Evolutionary conservation across 2,888 invertebrate species (phyloP).

Genomic region (Dynastes maya): DNA sequence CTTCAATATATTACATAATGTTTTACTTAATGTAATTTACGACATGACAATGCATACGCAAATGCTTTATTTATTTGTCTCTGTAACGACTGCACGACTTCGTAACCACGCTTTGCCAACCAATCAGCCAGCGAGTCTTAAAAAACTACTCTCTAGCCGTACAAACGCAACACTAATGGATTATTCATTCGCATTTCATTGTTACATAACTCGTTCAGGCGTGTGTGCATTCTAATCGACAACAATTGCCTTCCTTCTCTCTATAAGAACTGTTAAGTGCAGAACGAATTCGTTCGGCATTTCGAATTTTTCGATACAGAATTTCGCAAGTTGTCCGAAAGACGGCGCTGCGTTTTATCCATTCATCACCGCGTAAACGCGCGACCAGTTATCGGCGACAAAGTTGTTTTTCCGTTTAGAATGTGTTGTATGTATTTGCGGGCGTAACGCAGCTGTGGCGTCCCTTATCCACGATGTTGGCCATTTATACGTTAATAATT

Average conservation of each 20-base stretch:
- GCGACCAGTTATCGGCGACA: constrained; percentile 15
- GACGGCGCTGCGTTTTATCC: constrained; percentile 1
- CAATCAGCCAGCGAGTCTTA: constrained; percentile 3
- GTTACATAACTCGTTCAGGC: constrained; percentile 31
- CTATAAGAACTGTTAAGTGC: not conserved
- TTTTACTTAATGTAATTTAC: constrained; percentile 11
- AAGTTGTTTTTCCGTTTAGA: constrained; percentile 5
- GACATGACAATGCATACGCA: constrained; percentile 10
- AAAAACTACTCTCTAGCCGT: constrained; percentile 2
- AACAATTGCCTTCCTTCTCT: constrained; percentile 20
- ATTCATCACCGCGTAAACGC: constrained; percentile 25
- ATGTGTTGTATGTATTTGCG: constrained; percentile 24
- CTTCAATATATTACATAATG: not conserved
- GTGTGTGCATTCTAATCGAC: constrained; percentile 32
- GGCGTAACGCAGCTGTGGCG: constrained; percentile 23
- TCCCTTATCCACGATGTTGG: constrained; percentile 10
- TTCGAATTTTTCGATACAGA: not conserved
- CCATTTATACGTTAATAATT: constrained; percentile 42
- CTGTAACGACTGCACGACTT: constrained; percentile 18
- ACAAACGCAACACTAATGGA: constrained; percentile 31
- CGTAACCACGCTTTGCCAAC: constrained; percentile 19
- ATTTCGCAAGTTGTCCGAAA: constrained; percentile 26
- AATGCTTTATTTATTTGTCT: constrained; percentile 4
- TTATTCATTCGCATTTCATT: constrained; percentile 37
- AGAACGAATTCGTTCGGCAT: not conserved